Percentiles rank a stretch among this genome's conserved stretches.
Conservation (phyloP, 2,888 invertebrate species). For the Argynnis bischoffii region DNA sequence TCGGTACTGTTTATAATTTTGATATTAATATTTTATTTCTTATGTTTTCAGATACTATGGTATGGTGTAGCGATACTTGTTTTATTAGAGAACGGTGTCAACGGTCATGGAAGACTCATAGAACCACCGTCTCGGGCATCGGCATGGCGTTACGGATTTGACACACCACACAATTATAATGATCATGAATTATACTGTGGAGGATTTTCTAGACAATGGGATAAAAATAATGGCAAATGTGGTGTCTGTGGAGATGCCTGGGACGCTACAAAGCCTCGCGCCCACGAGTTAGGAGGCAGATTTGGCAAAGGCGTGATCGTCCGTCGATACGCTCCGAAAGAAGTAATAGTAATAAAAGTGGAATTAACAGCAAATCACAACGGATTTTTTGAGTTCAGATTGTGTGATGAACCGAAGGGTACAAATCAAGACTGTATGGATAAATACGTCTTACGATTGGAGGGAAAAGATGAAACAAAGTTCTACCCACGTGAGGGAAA, state of each 20-base stretch:
- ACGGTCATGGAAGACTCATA: constrained; percentile 88
- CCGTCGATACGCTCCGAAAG: constrained; percentile 87
- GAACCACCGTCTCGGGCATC: constrained; percentile 94
- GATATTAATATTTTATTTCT: constrained; percentile 3
- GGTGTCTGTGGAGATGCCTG: constrained; percentile 94
- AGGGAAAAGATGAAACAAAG: constrained; percentile 76
- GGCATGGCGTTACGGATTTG: constrained; percentile 94
- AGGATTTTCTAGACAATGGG: constrained; percentile 92
- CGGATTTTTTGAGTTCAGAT: constrained; percentile 92
- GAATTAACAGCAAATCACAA: constrained; percentile 94
- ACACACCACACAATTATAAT: constrained; percentile 94
- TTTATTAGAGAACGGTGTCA: constrained; percentile 59
- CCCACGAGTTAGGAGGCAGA: constrained; percentile 92
- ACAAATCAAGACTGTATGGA: constrained; percentile 91
- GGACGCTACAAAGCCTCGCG: constrained; percentile 86
- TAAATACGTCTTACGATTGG: constrained; percentile 84
- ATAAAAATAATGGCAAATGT: constrained; percentile 90
- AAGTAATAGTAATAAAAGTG: constrained; percentile 87
- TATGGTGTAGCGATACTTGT: constrained; percentile 58
- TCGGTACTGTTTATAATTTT: too few species aligned
- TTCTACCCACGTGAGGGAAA: constrained; percentile 91
- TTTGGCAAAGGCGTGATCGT: constrained; percentile 92
- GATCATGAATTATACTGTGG: constrained; percentile 95
- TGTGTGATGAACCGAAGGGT: constrained; percentile 88
- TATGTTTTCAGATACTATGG: constrained; percentile 66